A percentile compares a stretch with the other conserved stretches of the same genome.
Evolutionary conservation across 2,888 invertebrate species (phyloP).

Genomic region (Temnothorax unifasciatus): DNA sequence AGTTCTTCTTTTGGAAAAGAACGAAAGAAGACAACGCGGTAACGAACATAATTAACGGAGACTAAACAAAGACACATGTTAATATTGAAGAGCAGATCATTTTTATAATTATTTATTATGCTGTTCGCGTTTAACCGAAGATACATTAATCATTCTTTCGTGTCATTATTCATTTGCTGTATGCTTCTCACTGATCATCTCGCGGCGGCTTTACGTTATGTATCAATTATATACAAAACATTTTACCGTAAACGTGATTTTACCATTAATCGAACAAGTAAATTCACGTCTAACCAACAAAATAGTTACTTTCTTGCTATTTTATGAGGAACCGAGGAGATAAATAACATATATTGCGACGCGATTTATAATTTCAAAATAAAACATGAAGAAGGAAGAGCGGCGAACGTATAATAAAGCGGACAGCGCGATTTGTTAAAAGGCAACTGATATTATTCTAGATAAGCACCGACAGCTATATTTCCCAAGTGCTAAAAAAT

Average conservation of each 20-base stretch:
- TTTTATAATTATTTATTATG: constrained; percentile 18
- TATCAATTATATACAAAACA: constrained; percentile 2
- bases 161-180: not conserved
- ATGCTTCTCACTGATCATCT: not conserved
- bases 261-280: not conserved
- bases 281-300: not conserved
- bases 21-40: not conserved
- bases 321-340: not conserved
- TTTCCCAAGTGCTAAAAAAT: not conserved
- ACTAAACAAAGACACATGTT: not conserved
- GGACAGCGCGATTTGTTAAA: constrained; percentile 39
- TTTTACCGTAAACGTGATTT: not conserved
- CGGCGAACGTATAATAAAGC: constrained; percentile 14
- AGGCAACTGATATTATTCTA: not conserved
- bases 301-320: not conserved
- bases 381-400: not conserved
- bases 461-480: not conserved
- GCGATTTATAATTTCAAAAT: constrained; percentile 31
- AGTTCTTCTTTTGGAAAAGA: not conserved
- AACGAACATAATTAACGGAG: constrained; percentile 8
- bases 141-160: not conserved
- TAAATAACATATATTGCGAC: constrained; percentile 5
- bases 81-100: constrained; percentile 1
- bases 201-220: too few species aligned
- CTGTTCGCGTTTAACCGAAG: not conserved